Evolutionary conservation across 2,113 vertebrate species (phyloP).

Genomic region (Ciconia maguari): DNA sequence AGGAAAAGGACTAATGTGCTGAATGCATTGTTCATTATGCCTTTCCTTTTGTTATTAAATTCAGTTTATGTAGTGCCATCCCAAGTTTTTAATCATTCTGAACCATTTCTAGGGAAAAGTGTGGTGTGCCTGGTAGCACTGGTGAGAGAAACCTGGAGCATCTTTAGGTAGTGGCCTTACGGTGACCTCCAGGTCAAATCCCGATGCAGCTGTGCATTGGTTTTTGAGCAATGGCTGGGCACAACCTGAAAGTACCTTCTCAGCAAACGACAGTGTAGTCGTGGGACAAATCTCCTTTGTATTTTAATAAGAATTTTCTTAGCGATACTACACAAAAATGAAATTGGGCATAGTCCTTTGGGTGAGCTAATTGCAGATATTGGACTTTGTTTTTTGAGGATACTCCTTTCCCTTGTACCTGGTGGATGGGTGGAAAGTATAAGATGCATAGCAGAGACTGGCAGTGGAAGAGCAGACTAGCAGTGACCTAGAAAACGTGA

Average conservation of each 20-base stretch:
- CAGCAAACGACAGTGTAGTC: neutral
- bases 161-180: neutral
- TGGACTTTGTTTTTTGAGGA: neutral
- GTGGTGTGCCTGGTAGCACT: neutral
- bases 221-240: neutral
- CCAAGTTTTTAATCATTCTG: neutral
- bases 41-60: neutral
- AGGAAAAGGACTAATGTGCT: neutral
- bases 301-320: neutral
- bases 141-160: neutral
- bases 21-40: neutral
- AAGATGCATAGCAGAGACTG: neutral
- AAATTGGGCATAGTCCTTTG: neutral
- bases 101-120: neutral
- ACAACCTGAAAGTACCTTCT: neutral
- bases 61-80: neutral
- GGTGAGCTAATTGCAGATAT: neutral
- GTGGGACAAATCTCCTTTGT: neutral
- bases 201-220: neutral
- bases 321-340: neutral
- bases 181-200: neutral
- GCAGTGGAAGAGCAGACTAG: neutral
- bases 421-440: neutral
- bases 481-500: neutral
- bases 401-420: neutral